Base-by-base conservation (phyloP, 92 coral and sea anemone genomes). In the Palythoa caribaeorum region DNA sequence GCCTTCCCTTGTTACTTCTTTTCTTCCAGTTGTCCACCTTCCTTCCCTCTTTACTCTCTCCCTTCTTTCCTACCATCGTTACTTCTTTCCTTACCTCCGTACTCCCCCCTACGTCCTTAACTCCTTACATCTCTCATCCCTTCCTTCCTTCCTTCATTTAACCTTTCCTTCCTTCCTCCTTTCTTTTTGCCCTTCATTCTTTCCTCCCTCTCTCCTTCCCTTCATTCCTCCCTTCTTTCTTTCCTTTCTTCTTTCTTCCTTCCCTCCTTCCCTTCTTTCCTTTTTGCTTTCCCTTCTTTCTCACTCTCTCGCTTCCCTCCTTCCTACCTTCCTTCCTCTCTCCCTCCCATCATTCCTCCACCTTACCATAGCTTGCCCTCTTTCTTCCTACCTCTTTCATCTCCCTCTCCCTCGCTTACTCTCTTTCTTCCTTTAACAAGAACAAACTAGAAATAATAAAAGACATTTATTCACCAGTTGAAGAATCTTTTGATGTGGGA, bases 401-500 rank as follows among this genome's bases (percentile, higher is more conserved):
- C 4, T n/a, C 16, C 4, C 16, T 5, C 65, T 14, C 3, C 65
- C 65, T 59, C 14, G n/a, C 16, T 59, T 14, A n/a, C 1, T n/a
- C 16, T 14, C n/a, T 4, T 59, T n/a, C 19, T 5, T 54, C n/a
- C 14, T 59, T n/a, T 14, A 59, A 3, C 21, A 59, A 13, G n/a
- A 63, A 19, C 4, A 63, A 16, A 63, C 1, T 63, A 28, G 20
- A 63, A 63, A 63, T 63, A 63, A 17, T 19, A 17, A n/a, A 63
- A 15, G 6, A 5, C 21, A 17, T 63, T 54, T 55, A 91, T 92
- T 90, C 69, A 90, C 98, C 89, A 73, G 79, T 20, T 83, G 80
- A 3, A 86, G 65, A 48, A 93, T 44, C 59, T 73, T 57, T 51
- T 78, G 86, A 38, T 88, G 91, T 3, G 88, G 86, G 40, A 90